Evolutionary conservation across 2,797 vertebrate genomes (phyloP).

Genomic region (Etheostoma nigrum): DNA sequence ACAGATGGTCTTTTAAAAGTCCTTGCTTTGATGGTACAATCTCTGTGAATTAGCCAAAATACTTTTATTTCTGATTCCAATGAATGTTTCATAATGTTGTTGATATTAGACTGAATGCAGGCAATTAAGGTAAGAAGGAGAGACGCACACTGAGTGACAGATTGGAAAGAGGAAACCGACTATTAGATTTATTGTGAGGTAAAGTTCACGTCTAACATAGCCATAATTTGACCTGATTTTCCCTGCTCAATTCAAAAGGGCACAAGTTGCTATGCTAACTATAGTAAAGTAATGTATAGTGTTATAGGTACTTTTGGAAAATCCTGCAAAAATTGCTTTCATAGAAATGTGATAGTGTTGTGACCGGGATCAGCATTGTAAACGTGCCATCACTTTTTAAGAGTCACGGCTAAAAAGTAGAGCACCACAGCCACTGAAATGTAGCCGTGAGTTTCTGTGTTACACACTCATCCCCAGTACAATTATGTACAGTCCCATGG

Average conservation of each 20-base stretch:
- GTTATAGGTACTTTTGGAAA: slow-evolving; percentile 26
- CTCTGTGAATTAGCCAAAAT: slow-evolving; percentile 22
- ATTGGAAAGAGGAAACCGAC: slow-evolving; percentile 22
- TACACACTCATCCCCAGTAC: slow-evolving; percentile 10
- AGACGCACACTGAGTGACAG: slow-evolving; percentile 17
- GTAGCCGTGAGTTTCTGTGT: not conserved
- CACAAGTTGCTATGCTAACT: slow-evolving; percentile 77
- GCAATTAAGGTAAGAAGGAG: slow-evolving; percentile 8
- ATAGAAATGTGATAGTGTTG: not conserved
- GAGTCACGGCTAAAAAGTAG: slow-evolving; percentile 19
- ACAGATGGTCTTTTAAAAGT: slow-evolving; percentile 26
- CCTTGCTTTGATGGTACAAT: slow-evolving; percentile 22
- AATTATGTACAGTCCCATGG: slow-evolving; percentile 8
- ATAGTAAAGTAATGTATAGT: slow-evolving; percentile 23
- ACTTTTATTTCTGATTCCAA: slow-evolving; percentile 33
- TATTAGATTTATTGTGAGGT: slow-evolving; percentile 43
- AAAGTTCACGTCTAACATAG: slow-evolving; percentile 52
- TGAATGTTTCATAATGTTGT: slow-evolving; percentile 21
- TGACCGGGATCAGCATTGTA: slow-evolving; percentile 15
- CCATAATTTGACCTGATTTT: slow-evolving; percentile 66
- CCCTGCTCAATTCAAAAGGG: slow-evolving; percentile 53
- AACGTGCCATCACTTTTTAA: slow-evolving; percentile 20
- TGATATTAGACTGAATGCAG: slow-evolving; percentile 25
- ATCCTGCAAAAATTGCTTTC: slow-evolving; percentile 19
- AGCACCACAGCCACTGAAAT: slow-evolving; percentile 21